A percentile compares a stretch with the other conserved stretches of the same genome.
Conservation (phyloP, 1,140 invertebrate species). For the Trachymyrmex septentrionalis region DNA sequence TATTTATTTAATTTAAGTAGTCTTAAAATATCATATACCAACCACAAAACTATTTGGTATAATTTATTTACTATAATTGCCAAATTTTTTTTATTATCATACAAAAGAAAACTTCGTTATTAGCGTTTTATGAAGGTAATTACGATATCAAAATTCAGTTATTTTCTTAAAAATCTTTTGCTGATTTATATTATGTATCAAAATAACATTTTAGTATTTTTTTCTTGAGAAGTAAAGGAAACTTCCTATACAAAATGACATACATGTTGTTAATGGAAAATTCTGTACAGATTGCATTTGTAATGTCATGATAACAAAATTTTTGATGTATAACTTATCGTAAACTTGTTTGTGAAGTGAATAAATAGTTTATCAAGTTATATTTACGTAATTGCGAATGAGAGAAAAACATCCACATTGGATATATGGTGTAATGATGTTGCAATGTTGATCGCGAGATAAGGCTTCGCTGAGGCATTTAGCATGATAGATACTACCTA, state of each 20-base stretch:
- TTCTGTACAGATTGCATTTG: background rate
- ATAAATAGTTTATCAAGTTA: slow-evolving; percentile 22
- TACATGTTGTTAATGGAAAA: background rate
- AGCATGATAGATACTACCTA: slow-evolving; percentile 16
- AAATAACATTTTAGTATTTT: background rate
- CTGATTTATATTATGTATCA: background rate
- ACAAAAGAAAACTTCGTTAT: background rate
- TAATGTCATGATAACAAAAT: background rate
- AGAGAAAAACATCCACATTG: slow-evolving; percentile 25
- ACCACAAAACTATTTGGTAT: no score
- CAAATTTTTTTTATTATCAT: no score
- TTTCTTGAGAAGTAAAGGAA: background rate
- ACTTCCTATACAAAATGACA: background rate
- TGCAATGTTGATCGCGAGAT: slow-evolving; percentile 18
- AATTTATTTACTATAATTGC: no score
- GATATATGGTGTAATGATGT: slow-evolving; percentile 19
- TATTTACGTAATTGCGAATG: background rate
- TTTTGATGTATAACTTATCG: background rate
- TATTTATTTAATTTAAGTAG: no score
- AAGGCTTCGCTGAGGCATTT: background rate
- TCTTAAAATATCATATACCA: no score
- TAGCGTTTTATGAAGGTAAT: background rate
- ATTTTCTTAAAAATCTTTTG: background rate
- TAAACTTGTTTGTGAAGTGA: background rate
- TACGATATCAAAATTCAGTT: background rate